Base-by-base conservation (phyloP, 2,888 invertebrate species). In the Colostygia pectinataria region DNA sequence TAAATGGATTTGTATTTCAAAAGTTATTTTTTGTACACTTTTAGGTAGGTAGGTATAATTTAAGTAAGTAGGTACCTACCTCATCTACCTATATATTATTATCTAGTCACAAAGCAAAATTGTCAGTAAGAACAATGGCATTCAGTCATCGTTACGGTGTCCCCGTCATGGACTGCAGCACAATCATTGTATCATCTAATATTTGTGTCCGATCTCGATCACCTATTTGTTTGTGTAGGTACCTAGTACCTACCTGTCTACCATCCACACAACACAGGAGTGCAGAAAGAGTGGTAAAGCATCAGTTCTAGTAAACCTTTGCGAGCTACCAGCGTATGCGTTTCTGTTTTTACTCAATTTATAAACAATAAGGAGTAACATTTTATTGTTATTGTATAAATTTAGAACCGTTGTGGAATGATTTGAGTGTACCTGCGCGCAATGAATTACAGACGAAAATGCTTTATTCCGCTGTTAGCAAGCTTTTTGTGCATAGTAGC, bases 131-230 rank as follows among this genome's bases (percentile, higher is more conserved):
- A 85, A 89, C 88, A 89, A 88, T 82, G 61, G 59, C 62, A 61
- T 54, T 56, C 67, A 65, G 61, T 64, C 68, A 66, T 76, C 67
- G 80, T 80, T 74, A 79, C 77, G 75, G 67, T 73, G 68, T 63
- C 68, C 68, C 71, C 83, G 87, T 86, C 84, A 89, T 74, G 87
- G 81, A 53, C 79, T 71, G 68, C 57, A 73, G 85, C 77, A 67
- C 75, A 81, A 77, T 77, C 85, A 88, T 86, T 89, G 85, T 87
- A 66, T 67, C 65, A 78, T 79, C 71, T 74, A 71, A 71, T 73
- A 74, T 81, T 73, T 68, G 79, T 81, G 75, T 74, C n/a, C 68
- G 68, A 76, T 78, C 73, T 44, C 51, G 53, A 58, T 49, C 41
- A 44, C 46, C 40, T 39, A 18, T 4, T 39, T 49, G 42, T 48